Conservation (phyloP, 2,113 vertebrate genomes). For the Pterocles orientalis region DNA sequence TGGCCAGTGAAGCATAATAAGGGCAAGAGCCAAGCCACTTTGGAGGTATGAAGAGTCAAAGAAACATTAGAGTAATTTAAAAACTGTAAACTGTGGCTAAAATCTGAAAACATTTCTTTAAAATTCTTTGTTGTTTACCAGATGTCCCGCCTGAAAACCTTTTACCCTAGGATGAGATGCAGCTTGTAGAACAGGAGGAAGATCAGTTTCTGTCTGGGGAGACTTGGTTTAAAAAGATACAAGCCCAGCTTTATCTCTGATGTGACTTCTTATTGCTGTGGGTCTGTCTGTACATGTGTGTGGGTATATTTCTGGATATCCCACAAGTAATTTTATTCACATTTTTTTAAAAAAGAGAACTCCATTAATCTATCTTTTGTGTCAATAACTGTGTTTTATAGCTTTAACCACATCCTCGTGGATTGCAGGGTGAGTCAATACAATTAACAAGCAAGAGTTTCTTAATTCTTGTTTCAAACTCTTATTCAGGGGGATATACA, state of each 20-base stretch:
- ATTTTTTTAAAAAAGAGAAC: not conserved
- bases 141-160: not conserved
- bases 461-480: not conserved
- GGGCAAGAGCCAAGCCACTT: not conserved
- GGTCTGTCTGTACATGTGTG: not conserved
- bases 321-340: not conserved
- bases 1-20: not conserved
- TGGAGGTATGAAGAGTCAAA: not conserved
- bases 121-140: not conserved
- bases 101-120: not conserved
- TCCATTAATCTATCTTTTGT: not conserved
- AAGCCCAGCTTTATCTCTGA: not conserved
- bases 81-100: not conserved
- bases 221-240: not conserved
- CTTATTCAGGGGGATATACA: not conserved
- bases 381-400: not conserved
- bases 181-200: not conserved
- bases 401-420: not conserved
- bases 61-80: not conserved
- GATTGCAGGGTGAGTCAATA: not conserved
- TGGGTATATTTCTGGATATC: not conserved
- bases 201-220: not conserved
- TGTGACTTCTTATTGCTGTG: not conserved
- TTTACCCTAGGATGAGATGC: not conserved
- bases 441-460: not conserved